Evolutionary conservation across 2,113 vertebrate genomes (phyloP).

Genomic region (Phaethon lepturus): DNA sequence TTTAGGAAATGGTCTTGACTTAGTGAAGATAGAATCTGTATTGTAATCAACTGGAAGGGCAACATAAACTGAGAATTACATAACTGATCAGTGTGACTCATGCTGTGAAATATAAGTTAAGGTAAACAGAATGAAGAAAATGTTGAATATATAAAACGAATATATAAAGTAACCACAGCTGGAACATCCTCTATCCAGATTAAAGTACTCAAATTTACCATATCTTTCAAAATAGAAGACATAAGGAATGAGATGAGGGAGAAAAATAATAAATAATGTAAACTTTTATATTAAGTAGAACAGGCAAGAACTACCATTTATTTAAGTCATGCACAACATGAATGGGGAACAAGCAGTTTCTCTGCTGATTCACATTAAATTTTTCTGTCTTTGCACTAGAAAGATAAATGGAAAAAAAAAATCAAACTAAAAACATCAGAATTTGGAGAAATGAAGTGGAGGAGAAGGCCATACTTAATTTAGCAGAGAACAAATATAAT

Average conservation of each 20-base stretch:
- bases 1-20: not conserved
- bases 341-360: not conserved
- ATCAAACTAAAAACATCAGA: not conserved
- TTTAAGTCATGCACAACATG: not conserved
- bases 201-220: not conserved
- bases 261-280: not conserved
- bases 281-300: not conserved
- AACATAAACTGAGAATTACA: not conserved
- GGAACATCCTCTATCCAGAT: not conserved
- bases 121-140: not conserved
- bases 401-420: not conserved
- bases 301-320: not conserved
- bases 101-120: not conserved
- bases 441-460: not conserved
- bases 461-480: not conserved
- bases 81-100: not conserved
- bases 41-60: constrained; percentile 11
- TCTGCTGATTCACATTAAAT: not conserved
- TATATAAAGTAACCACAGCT: not conserved
- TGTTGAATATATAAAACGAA: not conserved
- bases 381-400: not conserved
- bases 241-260: not conserved
- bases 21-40: not conserved
- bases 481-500: not conserved
- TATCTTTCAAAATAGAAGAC: not conserved